Evolutionary conservation across 2,797 vertebrate genomes (phyloP).

Genomic region (Pagetopsis macropterus): DNA sequence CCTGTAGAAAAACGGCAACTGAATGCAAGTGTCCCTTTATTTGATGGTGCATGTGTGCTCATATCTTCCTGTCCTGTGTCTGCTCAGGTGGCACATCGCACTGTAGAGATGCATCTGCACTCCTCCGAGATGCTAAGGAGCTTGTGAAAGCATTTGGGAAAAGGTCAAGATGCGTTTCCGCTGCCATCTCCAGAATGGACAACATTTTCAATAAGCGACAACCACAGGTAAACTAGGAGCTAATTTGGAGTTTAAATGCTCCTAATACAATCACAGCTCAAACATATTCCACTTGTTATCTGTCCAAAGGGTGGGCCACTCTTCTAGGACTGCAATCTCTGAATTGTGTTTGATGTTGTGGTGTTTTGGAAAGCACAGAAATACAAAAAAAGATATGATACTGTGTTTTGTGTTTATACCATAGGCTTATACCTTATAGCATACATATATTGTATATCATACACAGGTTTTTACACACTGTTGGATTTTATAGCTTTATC

Average conservation of each 20-base stretch:
- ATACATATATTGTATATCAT: background rate
- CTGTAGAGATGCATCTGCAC: conserved; percentile 10
- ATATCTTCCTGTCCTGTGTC: conserved; percentile 8
- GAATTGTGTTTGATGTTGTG: background rate
- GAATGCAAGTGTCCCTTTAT: background rate
- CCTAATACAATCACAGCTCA: background rate
- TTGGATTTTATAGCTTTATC: background rate
- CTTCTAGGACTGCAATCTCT: background rate
- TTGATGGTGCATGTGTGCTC: conserved; percentile 9
- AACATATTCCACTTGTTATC: background rate
- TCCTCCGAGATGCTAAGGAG: conserved; percentile 63
- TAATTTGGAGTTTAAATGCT: background rate
- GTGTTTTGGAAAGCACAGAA: background rate
- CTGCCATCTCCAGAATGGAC: conserved; percentile 63
- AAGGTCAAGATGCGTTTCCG: conserved; percentile 60
- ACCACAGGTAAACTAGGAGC: conserved; percentile 61
- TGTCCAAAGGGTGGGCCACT: background rate
- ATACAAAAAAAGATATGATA: background rate
- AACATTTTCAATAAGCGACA: conserved; percentile 58
- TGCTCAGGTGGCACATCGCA: conserved; percentile 64
- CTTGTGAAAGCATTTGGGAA: conserved; percentile 70
- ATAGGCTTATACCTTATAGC: background rate
- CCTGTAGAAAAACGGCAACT: background rate
- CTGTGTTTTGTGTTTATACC: background rate
- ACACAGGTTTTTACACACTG: conserved; percentile 1